Conservation (phyloP, 2,113 vertebrate species). For the Piaya cayana region DNA sequence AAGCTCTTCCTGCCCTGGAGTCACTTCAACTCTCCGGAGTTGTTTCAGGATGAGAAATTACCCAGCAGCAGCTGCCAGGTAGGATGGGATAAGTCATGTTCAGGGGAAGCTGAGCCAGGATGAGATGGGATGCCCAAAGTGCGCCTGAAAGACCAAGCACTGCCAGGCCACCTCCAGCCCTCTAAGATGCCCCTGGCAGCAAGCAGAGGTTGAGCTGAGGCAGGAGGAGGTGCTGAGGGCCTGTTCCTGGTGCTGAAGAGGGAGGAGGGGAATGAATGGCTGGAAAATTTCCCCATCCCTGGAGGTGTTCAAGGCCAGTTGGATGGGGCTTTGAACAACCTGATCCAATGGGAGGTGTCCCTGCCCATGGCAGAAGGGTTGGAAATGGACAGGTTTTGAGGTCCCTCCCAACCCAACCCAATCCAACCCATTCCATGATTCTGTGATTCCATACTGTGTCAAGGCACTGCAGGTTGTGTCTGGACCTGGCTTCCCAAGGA, state of each 20-base stretch:
- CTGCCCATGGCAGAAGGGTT: too few relatives aligned
- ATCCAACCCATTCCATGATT: too few relatives aligned
- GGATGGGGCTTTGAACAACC: too few relatives aligned
- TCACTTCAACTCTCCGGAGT: fast-evolving
- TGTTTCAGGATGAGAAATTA: background rate
- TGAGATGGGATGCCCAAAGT: background rate
- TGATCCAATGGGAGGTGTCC: too few relatives aligned
- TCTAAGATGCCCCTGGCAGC: background rate
- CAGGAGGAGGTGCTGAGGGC: background rate
- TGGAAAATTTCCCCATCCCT: background rate
- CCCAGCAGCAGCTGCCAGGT: background rate
- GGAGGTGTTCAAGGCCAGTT: too few relatives aligned
- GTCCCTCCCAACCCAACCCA: too few relatives aligned
- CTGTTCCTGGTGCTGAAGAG: background rate
- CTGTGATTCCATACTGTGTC: background rate
- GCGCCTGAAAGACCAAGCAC: background rate
- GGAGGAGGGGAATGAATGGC: background rate
- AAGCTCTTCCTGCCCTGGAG: background rate
- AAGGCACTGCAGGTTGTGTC: background rate
- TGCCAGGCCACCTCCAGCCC: background rate
- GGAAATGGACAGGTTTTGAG: too few relatives aligned
- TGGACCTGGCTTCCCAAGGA: background rate
- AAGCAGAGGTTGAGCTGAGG: background rate
- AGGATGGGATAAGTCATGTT: background rate
- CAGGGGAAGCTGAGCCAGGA: background rate